Evolutionary conservation across 2,113 vertebrate genomes (phyloP), one percentile per base, ranked within the genome.

Genomic region (Catharus minimus): DNA sequence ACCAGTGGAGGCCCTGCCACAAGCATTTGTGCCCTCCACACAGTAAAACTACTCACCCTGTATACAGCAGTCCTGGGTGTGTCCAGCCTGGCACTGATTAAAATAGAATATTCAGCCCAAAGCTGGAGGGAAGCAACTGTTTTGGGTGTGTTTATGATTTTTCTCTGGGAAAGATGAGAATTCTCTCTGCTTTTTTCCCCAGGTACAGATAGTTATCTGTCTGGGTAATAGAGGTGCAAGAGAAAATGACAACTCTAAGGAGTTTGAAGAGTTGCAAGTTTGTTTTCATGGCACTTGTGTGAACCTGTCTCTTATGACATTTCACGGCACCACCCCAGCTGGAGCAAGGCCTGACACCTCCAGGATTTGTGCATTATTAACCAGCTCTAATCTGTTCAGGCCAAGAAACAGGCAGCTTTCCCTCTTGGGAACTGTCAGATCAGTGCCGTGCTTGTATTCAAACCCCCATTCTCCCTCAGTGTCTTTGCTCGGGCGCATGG

Each of bases 41-140:
- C 12, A 36, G n/a, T 36, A 75, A 58, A 85, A 26, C 10, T 10
- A 17, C 24, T 11, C 1, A 1, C 9, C 5, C 13, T 18, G 22
- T 23, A 3, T 5, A 18, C 69, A 84, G 61, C 57, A 90, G 55
- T 33, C 21, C 18, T 28, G 23, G 30, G 28, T 13, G 0, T 11
- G 15, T 36, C 55, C 47, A 62, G 33, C 28, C 50, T 57, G 28
- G 19, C 0, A 1, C 20, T 50, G 43, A 14, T 69, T 39, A 55
- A 65, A 73, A 67, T 26, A 4, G 11, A 86, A 55, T 26, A n/a
- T 58, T 71, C 74, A 74, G 46, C 50, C 55, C 30, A 15, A 27
- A 73, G 13, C 1, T 18, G 10, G 76, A 72, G 26, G 38, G 33
- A 69, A 57, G 11, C 0, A 0, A 23, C 27, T 52, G 21, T 14